Conservation (phyloP, 2,113 vertebrate species). For the Melanocharis versteri region DNA sequence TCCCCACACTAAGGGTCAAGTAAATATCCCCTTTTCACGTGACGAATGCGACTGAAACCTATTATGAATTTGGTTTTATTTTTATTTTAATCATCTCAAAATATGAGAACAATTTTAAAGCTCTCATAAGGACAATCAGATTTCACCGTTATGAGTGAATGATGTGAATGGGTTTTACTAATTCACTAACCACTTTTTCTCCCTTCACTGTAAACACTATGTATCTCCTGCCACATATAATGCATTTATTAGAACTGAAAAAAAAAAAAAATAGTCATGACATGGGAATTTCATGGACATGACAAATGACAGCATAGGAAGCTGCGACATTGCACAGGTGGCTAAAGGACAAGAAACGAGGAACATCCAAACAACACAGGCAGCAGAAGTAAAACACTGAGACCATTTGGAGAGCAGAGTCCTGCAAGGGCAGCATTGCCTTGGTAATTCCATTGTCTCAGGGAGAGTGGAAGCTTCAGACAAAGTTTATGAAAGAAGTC, state of each 20-base stretch:
- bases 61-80: neutral
- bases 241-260: neutral
- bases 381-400: neutral
- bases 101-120: neutral
- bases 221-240: neutral
- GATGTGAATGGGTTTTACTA: neutral
- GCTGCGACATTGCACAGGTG: neutral
- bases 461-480: neutral
- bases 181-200: neutral
- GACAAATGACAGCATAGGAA: neutral
- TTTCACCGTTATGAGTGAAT: neutral
- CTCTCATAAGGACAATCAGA: neutral
- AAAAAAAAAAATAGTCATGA: neutral
- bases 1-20: neutral
- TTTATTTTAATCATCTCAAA: neutral
- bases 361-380: neutral
- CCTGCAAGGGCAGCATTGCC: neutral
- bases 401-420: neutral
- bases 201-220: neutral
- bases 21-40: neutral
- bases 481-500: neutral
- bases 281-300: neutral
- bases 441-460: neutral
- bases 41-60: neutral
- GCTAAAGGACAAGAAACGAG: neutral